Evolutionary conservation across 1,140 invertebrate genomes (phyloP), one percentile per base, ranked within the genome.

Genomic region (Aphelenchoides fujianensis): DNA sequence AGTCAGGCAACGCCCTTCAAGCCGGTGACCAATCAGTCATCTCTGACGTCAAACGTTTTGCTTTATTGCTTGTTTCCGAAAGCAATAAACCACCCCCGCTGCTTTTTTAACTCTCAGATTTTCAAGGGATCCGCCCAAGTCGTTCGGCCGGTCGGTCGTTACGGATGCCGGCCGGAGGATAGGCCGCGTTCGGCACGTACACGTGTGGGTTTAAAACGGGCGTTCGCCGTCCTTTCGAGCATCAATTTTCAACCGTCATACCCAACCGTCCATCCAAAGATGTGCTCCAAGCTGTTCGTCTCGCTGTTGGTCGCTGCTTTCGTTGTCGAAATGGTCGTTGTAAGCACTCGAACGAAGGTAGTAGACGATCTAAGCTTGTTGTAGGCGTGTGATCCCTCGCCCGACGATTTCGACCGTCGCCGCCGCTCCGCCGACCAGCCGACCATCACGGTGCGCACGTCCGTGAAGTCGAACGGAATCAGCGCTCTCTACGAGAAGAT

Each of bases 261-360:
- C n/a, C n/a, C n/a, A n/a, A n/a, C n/a, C n/a, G n/a, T n/a, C n/a
- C n/a, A n/a, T n/a, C n/a, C n/a, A n/a, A 59, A 59, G 23, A 59
- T 59, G 55, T 59, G 28, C 55, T 59, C 55, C 55, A 59, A 59
- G 34, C 5, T 5, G 28, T 5, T 59, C 19, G 55, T 59, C 19
- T 59, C 27, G 27, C 27, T 59, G 28, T 59, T 59, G 55, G 55
- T 59, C 23, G 19, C 19, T 59, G 55, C 23, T 32, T 59, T 5
- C 5, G 55, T 32, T 59, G 5, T 7, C 34, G 55, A 59, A 19
- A 5, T 59, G 23, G 55, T 23, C 34, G 34, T 59, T 5, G 55
- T 59, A 59, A 7, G 55, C 34, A 30, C 34, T 30, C 5, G n/a
- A n/a, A n/a, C n/a, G n/a, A n/a, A n/a, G n/a, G n/a, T n/a, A n/a